These are phyloP conservation scores for Agrotis clavis DNA, from an alignment of 2,888 invertebrate genomes.

Conservation along the genomic window DNA sequence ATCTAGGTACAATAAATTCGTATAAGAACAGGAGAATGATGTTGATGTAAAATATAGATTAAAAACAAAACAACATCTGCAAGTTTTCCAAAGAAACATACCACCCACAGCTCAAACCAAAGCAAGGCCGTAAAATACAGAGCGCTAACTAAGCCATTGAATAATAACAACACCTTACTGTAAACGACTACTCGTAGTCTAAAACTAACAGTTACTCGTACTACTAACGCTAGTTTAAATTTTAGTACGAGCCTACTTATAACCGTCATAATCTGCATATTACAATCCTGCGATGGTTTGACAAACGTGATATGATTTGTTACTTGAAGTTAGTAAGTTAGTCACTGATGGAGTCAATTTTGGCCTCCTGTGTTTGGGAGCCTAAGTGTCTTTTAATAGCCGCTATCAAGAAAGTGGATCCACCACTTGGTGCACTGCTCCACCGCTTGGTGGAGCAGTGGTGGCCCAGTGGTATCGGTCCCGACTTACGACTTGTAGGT, in stretches of 20 bases:
- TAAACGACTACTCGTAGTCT: slow-evolving; percentile 45
- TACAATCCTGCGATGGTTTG: slow-evolving; percentile 27
- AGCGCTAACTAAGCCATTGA: slow-evolving; percentile 19
- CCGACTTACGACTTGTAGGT: too few relatives aligned
- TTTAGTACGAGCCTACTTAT: slow-evolving; percentile 38
- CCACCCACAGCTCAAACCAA: slow-evolving; percentile 10
- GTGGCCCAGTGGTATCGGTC: too few relatives aligned
- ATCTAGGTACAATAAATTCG: too few relatives aligned
- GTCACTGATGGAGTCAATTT: background rate
- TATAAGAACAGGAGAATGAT: too few relatives aligned
- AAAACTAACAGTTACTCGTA: slow-evolving; percentile 53
- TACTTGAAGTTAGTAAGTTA: background rate
- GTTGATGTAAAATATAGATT: too few relatives aligned
- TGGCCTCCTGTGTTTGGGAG: background rate
- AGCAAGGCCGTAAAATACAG: slow-evolving; percentile 8
- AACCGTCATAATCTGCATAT: slow-evolving; percentile 40
- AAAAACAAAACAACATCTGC: background rate
- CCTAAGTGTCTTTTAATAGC: background rate
- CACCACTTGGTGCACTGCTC: too few relatives aligned
- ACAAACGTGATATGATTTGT: slow-evolving; percentile 19
- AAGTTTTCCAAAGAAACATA: background rate
- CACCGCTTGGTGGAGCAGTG: too few relatives aligned
- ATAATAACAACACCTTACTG: slow-evolving; percentile 41
- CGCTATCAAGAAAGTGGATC: background rate
- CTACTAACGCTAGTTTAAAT: slow-evolving; percentile 45